These are phyloP conservation scores for Trichacis sp. DNA, from an alignment of 2,888 invertebrate species.

Conservation along the genomic window DNA sequence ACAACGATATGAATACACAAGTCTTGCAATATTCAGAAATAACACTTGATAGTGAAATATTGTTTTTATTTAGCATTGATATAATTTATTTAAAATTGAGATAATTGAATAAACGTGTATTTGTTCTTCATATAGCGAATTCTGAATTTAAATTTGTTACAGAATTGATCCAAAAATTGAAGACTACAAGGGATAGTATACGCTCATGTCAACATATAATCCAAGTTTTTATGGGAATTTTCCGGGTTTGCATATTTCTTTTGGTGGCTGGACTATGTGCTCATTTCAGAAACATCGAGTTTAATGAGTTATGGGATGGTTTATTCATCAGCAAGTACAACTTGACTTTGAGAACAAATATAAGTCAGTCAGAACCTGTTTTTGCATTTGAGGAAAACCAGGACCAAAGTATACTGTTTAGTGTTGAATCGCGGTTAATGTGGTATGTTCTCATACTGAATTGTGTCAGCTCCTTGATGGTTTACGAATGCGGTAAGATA, in stretches of 20 bases:
- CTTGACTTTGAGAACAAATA: conserved; percentile 49
- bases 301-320: conserved; percentile 53
- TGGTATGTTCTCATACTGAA: conserved; percentile 78
- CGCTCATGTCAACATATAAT: conserved; percentile 77
- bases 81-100: conserved; percentile 4
- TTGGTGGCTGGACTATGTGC: conserved; percentile 74
- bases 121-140: too few species aligned
- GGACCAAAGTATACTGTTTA: conserved; percentile 9
- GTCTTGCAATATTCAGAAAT: too few species aligned
- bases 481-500: conserved; percentile 72
- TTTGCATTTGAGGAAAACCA: background rate
- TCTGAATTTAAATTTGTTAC: background rate
- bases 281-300: conserved; percentile 50
- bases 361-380: background rate
- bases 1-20: too few species aligned
- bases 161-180: conserved; percentile 59
- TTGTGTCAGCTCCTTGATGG: conserved; percentile 75
- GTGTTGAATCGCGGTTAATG: conserved; percentile 55
- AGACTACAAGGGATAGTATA: conserved; percentile 72
- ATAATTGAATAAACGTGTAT: background rate
- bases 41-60: too few species aligned
- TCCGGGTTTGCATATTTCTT: conserved; percentile 83
- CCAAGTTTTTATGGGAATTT: conserved; percentile 79
- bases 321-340: conserved; percentile 44
- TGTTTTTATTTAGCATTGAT: background rate